These are phyloP conservation scores for Diorhabda carinulata DNA, from an alignment of 1,140 invertebrate genomes.

Conservation along the genomic window DNA sequence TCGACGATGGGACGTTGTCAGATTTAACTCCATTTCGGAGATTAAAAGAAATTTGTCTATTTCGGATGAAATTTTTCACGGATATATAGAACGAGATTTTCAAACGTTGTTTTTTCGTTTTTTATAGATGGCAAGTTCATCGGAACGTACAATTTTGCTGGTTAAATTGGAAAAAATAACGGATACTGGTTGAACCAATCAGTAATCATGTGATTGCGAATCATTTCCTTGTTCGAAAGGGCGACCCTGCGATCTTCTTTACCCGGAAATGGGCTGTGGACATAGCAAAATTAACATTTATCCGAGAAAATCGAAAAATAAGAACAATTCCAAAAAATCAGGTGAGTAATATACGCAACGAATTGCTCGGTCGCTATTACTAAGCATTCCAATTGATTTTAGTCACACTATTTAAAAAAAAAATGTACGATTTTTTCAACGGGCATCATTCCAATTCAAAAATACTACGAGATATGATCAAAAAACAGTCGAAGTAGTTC, in stretches of 20 bases:
- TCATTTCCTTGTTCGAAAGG: not conserved
- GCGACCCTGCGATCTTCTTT: not conserved
- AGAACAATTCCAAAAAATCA: constrained; percentile 51
- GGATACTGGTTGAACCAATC: constrained; percentile 8
- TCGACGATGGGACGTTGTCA: no score
- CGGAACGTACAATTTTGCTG: not conserved
- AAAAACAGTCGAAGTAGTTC: no score
- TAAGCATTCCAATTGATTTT: no score
- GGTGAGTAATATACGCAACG: constrained; percentile 33
- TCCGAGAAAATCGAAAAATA: constrained; percentile 55
- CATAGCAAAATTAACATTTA: constrained; percentile 59
- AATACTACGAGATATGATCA: no score
- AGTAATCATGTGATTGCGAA: constrained; percentile 4
- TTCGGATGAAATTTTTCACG: no score
- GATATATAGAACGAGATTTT: not conserved
- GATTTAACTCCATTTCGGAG: no score
- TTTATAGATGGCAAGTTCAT: not conserved
- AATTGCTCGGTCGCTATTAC: no score
- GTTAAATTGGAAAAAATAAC: not conserved
- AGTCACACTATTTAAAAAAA: no score
- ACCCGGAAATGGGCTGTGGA: constrained; percentile 54
- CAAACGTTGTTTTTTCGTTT: not conserved
- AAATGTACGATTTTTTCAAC: no score
- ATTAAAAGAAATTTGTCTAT: no score
- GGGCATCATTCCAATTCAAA: no score